These are phyloP conservation scores for Eidolon helvum DNA, from an alignment of 2,113 vertebrate species.

Conservation along the genomic window DNA sequence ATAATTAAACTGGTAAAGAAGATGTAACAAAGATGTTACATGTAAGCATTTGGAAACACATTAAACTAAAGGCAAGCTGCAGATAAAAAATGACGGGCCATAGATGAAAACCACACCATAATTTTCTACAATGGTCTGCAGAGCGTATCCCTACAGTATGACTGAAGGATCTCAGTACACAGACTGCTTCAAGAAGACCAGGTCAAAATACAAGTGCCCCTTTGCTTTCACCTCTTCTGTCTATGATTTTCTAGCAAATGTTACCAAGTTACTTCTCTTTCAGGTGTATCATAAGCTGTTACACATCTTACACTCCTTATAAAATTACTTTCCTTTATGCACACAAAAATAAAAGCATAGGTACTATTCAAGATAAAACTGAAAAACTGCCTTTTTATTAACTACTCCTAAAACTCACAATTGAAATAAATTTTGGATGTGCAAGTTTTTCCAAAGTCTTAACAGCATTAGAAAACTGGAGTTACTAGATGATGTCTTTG, in stretches of 20 bases:
- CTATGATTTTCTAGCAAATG: background rate
- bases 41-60: background rate
- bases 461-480: background rate
- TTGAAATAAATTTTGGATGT: background rate
- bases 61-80: background rate
- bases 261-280: background rate
- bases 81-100: background rate
- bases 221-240: background rate
- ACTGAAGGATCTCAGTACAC: background rate
- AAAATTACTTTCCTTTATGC: background rate
- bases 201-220: background rate
- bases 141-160: accelerated
- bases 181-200: background rate
- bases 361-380: background rate
- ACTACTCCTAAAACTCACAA: background rate
- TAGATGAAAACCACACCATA: background rate
- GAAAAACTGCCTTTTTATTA: background rate
- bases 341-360: background rate
- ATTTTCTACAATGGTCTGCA: background rate
- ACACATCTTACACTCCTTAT: background rate
- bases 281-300: background rate
- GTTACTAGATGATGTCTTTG: background rate
- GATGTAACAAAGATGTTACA: background rate
- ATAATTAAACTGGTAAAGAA: background rate
- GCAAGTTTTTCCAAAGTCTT: background rate